Conservation (phyloP, 2,113 vertebrate species). For the Chunga burmeisteri region DNA sequence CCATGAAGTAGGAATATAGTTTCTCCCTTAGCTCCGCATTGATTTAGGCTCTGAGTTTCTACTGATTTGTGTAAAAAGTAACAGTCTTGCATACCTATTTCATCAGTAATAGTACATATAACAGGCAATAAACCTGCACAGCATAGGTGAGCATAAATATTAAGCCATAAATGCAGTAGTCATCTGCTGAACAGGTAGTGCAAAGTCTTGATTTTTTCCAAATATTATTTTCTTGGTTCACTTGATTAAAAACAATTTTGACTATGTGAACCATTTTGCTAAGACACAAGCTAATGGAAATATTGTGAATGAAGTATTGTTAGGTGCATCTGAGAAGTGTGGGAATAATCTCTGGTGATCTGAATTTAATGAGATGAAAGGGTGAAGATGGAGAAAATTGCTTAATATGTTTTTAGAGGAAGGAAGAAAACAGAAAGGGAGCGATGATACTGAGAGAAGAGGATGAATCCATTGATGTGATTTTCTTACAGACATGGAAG, state of each 20-base stretch:
- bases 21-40: background rate
- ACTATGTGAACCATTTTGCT: background rate
- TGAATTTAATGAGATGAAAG: background rate
- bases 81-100: background rate
- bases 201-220: background rate
- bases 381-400: background rate
- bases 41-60: background rate
- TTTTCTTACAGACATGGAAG: background rate
- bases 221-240: slow-evolving; percentile 8
- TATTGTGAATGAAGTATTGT: background rate
- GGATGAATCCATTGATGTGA: background rate
- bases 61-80: slow-evolving; percentile 1
- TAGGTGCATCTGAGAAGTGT: background rate
- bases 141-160: slow-evolving; percentile 12
- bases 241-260: background rate
- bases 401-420: background rate
- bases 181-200: background rate
- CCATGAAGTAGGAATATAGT: background rate
- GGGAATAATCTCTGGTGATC: background rate
- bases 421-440: background rate
- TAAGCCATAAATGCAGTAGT: slow-evolving; percentile 21
- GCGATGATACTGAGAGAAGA: background rate
- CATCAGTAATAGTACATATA: background rate
- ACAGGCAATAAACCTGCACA: slow-evolving; percentile 22
- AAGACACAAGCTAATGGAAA: slow-evolving; percentile 2